Evolutionary conservation across 2,888 invertebrate species (phyloP), one percentile per base, ranked within the genome.

Genomic region (Dynastes grantii): DNA sequence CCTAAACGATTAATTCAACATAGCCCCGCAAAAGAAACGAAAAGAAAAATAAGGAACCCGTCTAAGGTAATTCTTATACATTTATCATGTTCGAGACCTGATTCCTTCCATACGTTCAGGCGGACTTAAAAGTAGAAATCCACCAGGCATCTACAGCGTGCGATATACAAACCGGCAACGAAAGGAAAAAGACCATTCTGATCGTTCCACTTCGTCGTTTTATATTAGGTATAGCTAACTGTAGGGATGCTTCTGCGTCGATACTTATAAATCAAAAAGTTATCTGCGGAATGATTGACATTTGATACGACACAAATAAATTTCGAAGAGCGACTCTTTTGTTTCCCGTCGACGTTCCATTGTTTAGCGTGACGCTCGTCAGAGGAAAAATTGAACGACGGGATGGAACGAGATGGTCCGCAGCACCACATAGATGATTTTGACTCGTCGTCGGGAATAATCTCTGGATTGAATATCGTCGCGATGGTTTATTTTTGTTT

Each of bases 221-320:
- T 53, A n/a, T 53, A n/a, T 16, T 53, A 16, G 32, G 32, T 37
- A 37, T 5, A 37, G 32, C 32, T 53, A 53, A 61, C 77, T 70
- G 65, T 22, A 67, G 45, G 61, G 65, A 16, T 73, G 65, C 61
- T 80, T 40, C 78, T 65, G 63, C 76, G 68, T 64, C 73, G 58
- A 75, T 76, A 77, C 77, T 76, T 81, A 83, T 84, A 84, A 84
- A 84, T 84, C 83, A 84, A 83, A 81, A 80, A 81, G 82, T 82
- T 82, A 84, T 83, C 82, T 79, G 71, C 29, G 58, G 80, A 82
- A 83, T 84, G 84, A 84, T 84, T 82, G 84, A 84, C 84, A 81
- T 83, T 81, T 81, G 83, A 83, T 83, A 80, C 80, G 79, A 83
- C 82, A 82, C 80, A 81, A 82, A 84, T 83, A 81, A 82, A 82